These are phyloP conservation scores for Caretta caretta DNA, from an alignment of 2,113 vertebrate genomes.

Conservation along the genomic window DNA sequence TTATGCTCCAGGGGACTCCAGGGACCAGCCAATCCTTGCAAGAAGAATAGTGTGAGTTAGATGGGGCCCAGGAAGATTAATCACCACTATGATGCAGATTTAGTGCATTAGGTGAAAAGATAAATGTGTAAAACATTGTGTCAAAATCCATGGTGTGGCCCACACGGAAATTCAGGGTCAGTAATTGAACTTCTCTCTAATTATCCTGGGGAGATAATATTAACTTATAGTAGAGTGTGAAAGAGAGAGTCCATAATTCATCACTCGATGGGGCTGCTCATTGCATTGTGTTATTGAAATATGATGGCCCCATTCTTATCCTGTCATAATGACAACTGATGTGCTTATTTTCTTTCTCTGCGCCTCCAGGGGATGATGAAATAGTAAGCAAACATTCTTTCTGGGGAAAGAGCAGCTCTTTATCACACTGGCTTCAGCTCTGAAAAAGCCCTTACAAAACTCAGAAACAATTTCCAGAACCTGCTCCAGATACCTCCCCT, in stretches of 20 bases:
- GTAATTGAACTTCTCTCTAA: conserved; percentile 98
- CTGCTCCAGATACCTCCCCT: not conserved
- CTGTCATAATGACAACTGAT: conserved; percentile 99
- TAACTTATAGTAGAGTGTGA: conserved; percentile 92
- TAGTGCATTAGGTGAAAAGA: conserved; percentile 90
- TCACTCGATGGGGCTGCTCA: conserved; percentile 84
- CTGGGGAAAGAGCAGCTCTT: conserved; percentile 90
- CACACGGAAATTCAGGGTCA: conserved; percentile 90
- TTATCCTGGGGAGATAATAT: conserved; percentile 99
- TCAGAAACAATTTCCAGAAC: conserved; percentile 51
- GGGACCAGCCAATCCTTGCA: conserved; percentile 87
- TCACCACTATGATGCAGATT: conserved; percentile 94
- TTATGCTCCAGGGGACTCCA: conserved; percentile 90
- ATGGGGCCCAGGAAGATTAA: conserved; percentile 88
- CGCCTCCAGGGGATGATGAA: conserved; percentile 96
- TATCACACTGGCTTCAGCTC: conserved; percentile 82
- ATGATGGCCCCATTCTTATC: conserved; percentile 99
- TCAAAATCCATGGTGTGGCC: conserved; percentile 89
- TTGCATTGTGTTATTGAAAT: conserved; percentile 98
- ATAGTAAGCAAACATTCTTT: conserved; percentile 96
- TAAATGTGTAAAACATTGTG: conserved; percentile 93
- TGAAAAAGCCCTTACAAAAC: conserved; percentile 52
- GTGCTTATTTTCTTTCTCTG: conserved; percentile 93
- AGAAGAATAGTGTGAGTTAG: conserved; percentile 86
- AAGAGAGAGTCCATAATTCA: conserved; percentile 93